These are phyloP conservation scores for Xiphorhynchus elegans DNA, from an alignment of 2,113 vertebrate genomes.

Conservation along the genomic window DNA sequence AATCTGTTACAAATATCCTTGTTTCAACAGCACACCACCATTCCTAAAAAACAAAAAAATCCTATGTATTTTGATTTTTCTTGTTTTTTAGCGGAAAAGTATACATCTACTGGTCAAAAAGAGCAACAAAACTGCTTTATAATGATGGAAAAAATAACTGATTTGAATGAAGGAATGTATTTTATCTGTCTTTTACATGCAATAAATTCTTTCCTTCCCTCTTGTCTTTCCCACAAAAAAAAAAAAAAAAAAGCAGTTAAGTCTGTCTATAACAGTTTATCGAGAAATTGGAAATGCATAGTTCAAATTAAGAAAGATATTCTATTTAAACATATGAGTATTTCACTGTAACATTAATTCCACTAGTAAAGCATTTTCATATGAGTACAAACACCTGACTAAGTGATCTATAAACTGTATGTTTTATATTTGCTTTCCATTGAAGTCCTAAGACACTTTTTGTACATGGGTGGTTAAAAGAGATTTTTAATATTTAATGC, in stretches of 20 bases:
- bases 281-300: background rate
- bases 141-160: fast-evolving
- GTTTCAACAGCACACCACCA: background rate
- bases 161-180: fast-evolving
- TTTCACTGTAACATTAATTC: background rate
- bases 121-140: background rate
- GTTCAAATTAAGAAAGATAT: background rate
- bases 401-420: background rate
- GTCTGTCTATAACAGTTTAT: background rate
- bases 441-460: background rate
- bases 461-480: background rate
- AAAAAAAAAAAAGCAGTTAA: background rate
- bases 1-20: background rate
- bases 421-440: background rate
- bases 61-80: background rate
- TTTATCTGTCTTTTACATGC: background rate
- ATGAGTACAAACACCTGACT: background rate
- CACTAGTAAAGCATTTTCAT: background rate
- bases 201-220: background rate
- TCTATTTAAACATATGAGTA: background rate
- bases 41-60: background rate
- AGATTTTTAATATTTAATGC: background rate
- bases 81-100: background rate
- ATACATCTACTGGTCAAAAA: background rate
- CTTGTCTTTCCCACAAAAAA: background rate